These are phyloP conservation scores for Patella vulgata DNA, from an alignment of 1,140 invertebrate genomes.

Conservation along the genomic window DNA sequence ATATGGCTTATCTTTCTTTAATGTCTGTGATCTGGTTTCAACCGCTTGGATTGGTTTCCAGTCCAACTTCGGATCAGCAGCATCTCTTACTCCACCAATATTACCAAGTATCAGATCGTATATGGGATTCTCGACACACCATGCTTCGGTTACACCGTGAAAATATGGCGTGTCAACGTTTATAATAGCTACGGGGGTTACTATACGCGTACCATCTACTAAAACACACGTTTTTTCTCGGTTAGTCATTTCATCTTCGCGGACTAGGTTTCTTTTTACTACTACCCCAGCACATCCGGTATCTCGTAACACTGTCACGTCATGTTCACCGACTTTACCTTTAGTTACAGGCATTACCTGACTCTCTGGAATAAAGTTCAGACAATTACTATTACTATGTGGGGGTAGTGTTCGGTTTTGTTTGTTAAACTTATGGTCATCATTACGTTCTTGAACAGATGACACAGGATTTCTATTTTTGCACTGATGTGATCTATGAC, in stretches of 20 bases:
- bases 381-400: no score
- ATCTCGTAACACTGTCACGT: constrained; percentile 19
- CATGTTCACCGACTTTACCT: neutral
- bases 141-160: constrained; percentile 4
- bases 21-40: no score
- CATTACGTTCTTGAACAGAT: no score
- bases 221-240: constrained; percentile 1
- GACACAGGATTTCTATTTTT: no score
- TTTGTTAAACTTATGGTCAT: no score
- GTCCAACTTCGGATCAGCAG: no score
- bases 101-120: constrained; percentile 18
- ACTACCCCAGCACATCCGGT: constrained; percentile 21
- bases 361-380: no score
- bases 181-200: constrained; percentile 1
- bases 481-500: no score
- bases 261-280: constrained; percentile 1
- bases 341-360: constrained; percentile 4
- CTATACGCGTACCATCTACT: constrained; percentile 1
- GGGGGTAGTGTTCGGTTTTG: no score
- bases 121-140: constrained; percentile 14
- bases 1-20: no score
- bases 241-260: neutral
- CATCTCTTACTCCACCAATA: constrained; percentile 4
- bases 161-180: constrained; percentile 15
- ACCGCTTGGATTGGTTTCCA: no score